These are phyloP conservation scores for Metalampra italica DNA, from an alignment of 2,888 invertebrate genomes.

Conservation along the genomic window DNA sequence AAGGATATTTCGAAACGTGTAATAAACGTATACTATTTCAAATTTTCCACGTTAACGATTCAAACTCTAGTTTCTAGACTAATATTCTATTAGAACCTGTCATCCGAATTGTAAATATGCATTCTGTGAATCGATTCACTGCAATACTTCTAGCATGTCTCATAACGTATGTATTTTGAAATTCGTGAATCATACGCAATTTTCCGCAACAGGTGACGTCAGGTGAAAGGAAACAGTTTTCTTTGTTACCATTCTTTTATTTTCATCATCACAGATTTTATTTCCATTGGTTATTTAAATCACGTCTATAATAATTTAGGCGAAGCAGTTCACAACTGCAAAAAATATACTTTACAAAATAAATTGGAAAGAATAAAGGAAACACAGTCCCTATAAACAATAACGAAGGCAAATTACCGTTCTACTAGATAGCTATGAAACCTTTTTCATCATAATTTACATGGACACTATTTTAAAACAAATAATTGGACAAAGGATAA, in stretches of 20 bases:
- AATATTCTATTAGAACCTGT: too few relatives aligned
- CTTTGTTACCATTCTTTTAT: conserved; percentile 64
- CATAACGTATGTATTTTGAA: too few relatives aligned
- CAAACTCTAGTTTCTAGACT: too few relatives aligned
- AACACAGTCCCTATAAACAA: conserved; percentile 37
- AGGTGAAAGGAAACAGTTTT: conserved; percentile 74
- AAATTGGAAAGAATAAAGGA: conserved; percentile 29
- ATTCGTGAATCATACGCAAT: not conserved
- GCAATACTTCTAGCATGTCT: too few relatives aligned
- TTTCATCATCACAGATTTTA: conserved; percentile 59
- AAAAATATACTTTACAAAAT: conserved; percentile 13
- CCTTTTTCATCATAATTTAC: not conserved
- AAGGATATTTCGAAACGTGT: too few relatives aligned
- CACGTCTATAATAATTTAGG: conserved; percentile 29
- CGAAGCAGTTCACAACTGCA: conserved; percentile 52
- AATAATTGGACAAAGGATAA: not conserved
- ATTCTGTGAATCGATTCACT: too few relatives aligned
- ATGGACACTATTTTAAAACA: not conserved
- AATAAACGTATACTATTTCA: too few relatives aligned
- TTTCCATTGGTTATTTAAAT: conserved; percentile 29
- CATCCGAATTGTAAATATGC: too few relatives aligned
- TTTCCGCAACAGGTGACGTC: conserved; percentile 43
- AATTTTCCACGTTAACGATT: too few relatives aligned
- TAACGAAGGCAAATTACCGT: conserved; percentile 27
- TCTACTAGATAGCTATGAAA: conserved; percentile 24